Evolutionary conservation across 2,888 invertebrate genomes (phyloP), one percentile per base, ranked within the genome.

Genomic region (Leptarthrus brevirostris): DNA sequence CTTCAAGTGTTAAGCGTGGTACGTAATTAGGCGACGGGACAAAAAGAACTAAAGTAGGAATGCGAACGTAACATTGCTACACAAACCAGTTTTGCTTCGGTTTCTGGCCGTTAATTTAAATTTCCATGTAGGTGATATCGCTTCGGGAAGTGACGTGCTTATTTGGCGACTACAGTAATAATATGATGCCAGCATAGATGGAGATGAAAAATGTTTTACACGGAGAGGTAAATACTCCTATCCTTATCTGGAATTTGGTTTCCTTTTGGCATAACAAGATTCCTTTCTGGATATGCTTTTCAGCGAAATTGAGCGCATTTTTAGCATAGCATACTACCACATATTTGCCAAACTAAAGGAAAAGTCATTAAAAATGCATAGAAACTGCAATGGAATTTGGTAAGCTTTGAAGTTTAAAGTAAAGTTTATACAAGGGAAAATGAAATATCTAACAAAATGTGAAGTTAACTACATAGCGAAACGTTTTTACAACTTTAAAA

Each of bases 21-120:
- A 58, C 58, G 58, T 36, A 58, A 58, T 58, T 58, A 58, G 58
- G 58, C 36, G 36, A 40, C 36, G 34, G 30, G 58, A 58, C 36
- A 36, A 58, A 58, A 58, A 58, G 58, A 58, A 6, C 20, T 20
- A 12, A 6, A 12, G n/a, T 3, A 14, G 30, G 14, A 34, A 49
- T 18, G 16, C n/a, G 12, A 18, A 58, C 36, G 36, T 58, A 58
- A 58, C 20, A 18, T 58, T 20, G 34, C 12, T 12, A 36, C 36
- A 20, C 6, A 58, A 58, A 58, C 58, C 16, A 40, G 58, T 58
- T 58, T 36, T 58, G 18, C 58, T 58, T 36, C 58, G 36, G 58
- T 58, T 58, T 18, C 16, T 58, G 58, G 18, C 58, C 58, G 58
- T 58, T 58, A 49, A 49, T 20, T 16, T 16, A 4, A 56, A 56